Evolutionary conservation across 2,797 vertebrate genomes (phyloP).

Genomic region (Gymnothorax reevesii): DNA sequence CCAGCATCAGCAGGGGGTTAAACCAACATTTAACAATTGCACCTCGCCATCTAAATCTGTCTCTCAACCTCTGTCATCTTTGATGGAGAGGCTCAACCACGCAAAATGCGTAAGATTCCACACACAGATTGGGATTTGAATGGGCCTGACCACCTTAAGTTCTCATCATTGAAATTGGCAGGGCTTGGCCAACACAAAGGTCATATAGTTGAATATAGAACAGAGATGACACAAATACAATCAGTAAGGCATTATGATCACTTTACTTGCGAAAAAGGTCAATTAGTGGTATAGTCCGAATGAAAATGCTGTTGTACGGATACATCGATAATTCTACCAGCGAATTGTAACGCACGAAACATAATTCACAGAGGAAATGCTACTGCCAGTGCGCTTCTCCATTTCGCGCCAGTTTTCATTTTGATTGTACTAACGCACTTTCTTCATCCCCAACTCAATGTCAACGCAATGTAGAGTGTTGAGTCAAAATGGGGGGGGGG

Average conservation of each 20-base stretch:
- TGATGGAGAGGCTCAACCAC: neutral
- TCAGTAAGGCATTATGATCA: conserved; percentile 16
- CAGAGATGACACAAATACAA: conserved; percentile 17
- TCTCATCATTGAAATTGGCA: neutral
- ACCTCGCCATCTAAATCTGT: conserved; percentile 57
- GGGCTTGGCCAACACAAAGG: too few species aligned
- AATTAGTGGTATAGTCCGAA: conserved; percentile 15
- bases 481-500: too few species aligned
- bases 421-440: neutral
- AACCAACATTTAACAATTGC: conserved; percentile 61
- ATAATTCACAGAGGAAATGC: neutral
- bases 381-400: neutral
- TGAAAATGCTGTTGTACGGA: neutral
- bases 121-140: conserved; percentile 65
- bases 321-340: neutral
- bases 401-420: neutral
- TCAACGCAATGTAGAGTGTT: neutral
- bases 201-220: too few species aligned
- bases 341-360: neutral
- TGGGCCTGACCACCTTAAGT: conserved; percentile 66
- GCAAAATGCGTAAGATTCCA: conserved; percentile 31
- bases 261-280: conserved; percentile 11
- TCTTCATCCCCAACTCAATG: neutral
- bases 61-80: conserved; percentile 33
- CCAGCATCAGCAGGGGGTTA: conserved; percentile 59